Evolutionary conservation across 2,888 invertebrate genomes (phyloP).

Genomic region (Eupithecia subfuscata): DNA sequence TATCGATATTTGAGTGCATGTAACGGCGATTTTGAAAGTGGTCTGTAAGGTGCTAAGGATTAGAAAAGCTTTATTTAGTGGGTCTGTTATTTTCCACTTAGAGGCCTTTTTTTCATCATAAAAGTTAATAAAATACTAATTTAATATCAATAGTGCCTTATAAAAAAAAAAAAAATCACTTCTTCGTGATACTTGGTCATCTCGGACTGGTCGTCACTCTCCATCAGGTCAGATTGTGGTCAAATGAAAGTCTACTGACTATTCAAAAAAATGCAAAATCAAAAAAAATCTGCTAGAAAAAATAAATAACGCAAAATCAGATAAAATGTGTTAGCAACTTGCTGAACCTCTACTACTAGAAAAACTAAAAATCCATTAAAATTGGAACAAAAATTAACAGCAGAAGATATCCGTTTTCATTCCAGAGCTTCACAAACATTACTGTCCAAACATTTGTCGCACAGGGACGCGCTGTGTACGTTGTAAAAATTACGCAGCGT

Average conservation of each 20-base stretch:
- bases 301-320: not conserved
- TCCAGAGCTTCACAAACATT: conserved; percentile 11
- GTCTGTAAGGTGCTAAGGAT: not conserved
- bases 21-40: conserved; percentile 9
- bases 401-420: not conserved
- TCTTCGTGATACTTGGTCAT: too few relatives aligned
- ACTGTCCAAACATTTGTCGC: conserved; percentile 44
- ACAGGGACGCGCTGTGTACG: conserved; percentile 30
- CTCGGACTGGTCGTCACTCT: too few relatives aligned
- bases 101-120: not conserved
- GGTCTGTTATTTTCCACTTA: not conserved
- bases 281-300: too few relatives aligned
- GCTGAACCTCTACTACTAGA: not conserved
- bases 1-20: conserved; percentile 5
- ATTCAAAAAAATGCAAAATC: too few relatives aligned
- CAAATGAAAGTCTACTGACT: too few relatives aligned
- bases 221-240: too few relatives aligned
- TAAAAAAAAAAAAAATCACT: not conserved
- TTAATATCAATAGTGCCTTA: not conserved
- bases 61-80: not conserved
- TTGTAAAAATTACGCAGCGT: conserved; percentile 36
- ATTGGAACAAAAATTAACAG: not conserved
- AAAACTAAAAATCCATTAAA: not conserved
- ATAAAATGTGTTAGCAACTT: not conserved
- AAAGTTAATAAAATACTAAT: not conserved